Percentiles rank a stretch among this genome's conserved stretches.
Evolutionary conservation across 2,113 vertebrate species (phyloP).

Genomic region (Paedocypris sp.): DNA sequence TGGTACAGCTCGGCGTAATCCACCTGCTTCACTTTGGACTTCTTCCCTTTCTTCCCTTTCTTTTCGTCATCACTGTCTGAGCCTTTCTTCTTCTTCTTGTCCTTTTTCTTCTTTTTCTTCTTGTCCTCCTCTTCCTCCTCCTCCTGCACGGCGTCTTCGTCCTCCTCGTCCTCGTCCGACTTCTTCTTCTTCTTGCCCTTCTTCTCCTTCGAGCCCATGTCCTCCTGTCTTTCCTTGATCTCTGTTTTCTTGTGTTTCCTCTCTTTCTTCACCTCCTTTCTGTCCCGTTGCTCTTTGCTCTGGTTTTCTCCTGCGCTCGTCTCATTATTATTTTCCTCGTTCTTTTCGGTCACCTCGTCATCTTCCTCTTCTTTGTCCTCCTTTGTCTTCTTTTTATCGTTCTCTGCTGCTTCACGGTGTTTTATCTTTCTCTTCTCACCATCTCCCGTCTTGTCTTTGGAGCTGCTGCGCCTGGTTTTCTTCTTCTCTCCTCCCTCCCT

Average conservation of each 20-base stretch:
- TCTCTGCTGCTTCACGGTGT: constrained; percentile 18
- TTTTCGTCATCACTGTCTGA: constrained; percentile 58
- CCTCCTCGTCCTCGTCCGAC: constrained; percentile 40
- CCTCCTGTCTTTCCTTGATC: constrained; percentile 51
- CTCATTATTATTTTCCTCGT: constrained; percentile 63
- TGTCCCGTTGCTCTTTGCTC: constrained; percentile 29
- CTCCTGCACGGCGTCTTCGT: constrained; percentile 48
- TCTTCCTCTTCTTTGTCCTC: constrained; percentile 37
- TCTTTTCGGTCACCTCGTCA: constrained; percentile 39
- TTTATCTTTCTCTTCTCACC: constrained; percentile 38
- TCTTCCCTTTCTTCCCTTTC: constrained; percentile 70
- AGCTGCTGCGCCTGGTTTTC: constrained; percentile 39
- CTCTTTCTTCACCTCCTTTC: constrained; percentile 20
- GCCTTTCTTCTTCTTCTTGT: constrained; percentile 54
- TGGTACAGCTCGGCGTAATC: constrained; percentile 79
- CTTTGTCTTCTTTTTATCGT: constrained; percentile 41
- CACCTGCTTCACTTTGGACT: constrained; percentile 67
- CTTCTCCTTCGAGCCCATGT: constrained; percentile 44
- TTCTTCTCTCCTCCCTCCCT: constrained; percentile 34
- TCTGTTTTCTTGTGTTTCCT: constrained; percentile 36
- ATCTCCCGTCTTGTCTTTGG: constrained; percentile 7
- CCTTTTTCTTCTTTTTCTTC: constrained; percentile 60
- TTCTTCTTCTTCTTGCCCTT: constrained; percentile 48
- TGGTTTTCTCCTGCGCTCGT: constrained; percentile 34
- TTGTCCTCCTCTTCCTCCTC: constrained; percentile 57